Evolutionary conservation across 2,888 invertebrate species (phyloP).

Genomic region (Odontocerum albicorne): DNA sequence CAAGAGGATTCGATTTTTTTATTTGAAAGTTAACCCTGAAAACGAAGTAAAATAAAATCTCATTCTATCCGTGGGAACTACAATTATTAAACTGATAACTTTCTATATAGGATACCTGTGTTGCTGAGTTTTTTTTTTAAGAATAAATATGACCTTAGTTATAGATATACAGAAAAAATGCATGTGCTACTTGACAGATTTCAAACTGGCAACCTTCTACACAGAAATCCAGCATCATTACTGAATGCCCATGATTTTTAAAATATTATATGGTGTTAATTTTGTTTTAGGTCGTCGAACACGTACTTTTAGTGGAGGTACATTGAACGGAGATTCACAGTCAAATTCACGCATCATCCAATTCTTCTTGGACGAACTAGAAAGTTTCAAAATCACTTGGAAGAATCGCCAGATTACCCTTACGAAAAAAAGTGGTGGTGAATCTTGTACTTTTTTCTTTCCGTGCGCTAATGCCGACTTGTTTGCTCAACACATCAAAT

Average conservation of each 20-base stretch:
- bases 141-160: background rate
- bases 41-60: too few species aligned
- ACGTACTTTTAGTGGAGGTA: conserved; percentile 60
- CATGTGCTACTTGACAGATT: too few species aligned
- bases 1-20: too few species aligned
- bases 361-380: conserved; percentile 49
- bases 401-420: conserved; percentile 54
- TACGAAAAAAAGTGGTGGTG: conserved; percentile 55
- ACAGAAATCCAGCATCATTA: too few species aligned
- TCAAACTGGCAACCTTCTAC: too few species aligned
- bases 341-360: conserved; percentile 50
- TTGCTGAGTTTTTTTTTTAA: background rate
- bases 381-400: conserved; percentile 49
- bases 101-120: too few species aligned
- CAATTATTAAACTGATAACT: too few species aligned
- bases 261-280: background rate
- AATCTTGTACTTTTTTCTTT: conserved; percentile 80
- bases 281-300: conserved; percentile 60
- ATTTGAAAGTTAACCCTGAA: too few species aligned
- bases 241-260: background rate
- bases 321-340: conserved; percentile 52
- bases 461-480: conserved; percentile 84
- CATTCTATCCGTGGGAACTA: too few species aligned
- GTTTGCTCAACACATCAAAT: conserved; percentile 65
- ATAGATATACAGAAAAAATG: too few species aligned